phyloP scores from a whole-genome alignment of 2,113 vertebrate genomes.

The Macroglossus sobrinus region DNA sequence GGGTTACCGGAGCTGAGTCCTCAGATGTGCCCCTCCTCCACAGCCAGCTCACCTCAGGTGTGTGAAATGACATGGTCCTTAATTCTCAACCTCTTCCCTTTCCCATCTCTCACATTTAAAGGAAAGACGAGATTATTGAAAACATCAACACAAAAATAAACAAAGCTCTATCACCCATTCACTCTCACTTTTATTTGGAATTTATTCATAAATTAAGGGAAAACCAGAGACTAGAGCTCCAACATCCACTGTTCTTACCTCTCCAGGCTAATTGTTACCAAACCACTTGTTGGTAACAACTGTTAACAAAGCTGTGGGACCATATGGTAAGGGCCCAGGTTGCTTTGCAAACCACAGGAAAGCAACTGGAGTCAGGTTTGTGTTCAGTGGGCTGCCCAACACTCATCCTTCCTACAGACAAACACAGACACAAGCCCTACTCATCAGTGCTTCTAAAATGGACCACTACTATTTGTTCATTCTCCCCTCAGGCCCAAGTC shows the following conservation, averaged over 20 bases:
- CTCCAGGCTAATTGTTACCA: neutral
- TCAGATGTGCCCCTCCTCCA: neutral
- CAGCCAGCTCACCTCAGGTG: neutral
- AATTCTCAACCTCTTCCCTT: neutral
- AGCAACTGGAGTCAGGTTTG: neutral
- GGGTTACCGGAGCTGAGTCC: neutral
- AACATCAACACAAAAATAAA: conserved; percentile 19
- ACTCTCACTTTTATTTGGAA: neutral
- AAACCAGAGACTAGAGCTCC: neutral
- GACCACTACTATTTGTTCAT: neutral
- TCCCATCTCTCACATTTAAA: neutral
- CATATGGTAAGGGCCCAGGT: neutral
- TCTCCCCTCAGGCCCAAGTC: neutral
- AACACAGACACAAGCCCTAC: neutral
- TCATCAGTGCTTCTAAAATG: neutral
- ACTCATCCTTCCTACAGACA: neutral
- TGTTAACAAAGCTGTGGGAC: neutral
- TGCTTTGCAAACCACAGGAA: neutral
- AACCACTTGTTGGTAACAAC: neutral
- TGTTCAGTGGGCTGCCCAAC: neutral
- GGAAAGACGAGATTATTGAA: neutral
- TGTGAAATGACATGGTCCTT: neutral
- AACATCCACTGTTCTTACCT: neutral
- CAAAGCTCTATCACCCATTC: neutral
- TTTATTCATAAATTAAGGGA: conserved; percentile 20